Conservation (phyloP, 1,140 invertebrate species). For the Pseudachorutes palmiensis region DNA sequence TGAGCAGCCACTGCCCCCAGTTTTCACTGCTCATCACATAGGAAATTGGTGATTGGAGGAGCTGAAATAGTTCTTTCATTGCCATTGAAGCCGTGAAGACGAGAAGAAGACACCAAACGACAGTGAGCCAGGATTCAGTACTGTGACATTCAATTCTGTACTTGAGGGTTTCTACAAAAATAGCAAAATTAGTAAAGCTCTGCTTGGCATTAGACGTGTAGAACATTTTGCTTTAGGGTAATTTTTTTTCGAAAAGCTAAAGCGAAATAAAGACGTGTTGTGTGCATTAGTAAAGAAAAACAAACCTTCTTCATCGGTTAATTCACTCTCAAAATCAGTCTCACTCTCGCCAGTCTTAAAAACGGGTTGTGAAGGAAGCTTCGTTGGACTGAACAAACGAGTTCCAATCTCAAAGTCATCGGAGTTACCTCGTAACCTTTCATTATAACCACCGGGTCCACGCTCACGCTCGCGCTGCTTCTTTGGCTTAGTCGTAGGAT, state of each 20-base stretch:
- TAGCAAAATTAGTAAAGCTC: no score
- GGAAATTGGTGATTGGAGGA: slow-evolving; percentile 31
- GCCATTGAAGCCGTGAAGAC: slow-evolving; percentile 36
- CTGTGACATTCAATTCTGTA: slow-evolving; percentile 2
- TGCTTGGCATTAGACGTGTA: no score
- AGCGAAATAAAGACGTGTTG: no score
- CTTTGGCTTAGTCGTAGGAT: not conserved
- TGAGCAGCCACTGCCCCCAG: slow-evolving; percentile 68
- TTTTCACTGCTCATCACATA: slow-evolving; percentile 52
- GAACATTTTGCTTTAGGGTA: no score
- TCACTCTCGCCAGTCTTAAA: not conserved
- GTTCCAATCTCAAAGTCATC: not conserved
- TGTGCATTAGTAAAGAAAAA: no score
- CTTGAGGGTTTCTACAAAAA: not conserved
- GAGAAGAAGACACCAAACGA: slow-evolving; percentile 35
- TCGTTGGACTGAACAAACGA: not conserved
- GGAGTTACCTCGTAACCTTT: not conserved
- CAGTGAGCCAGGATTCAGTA: slow-evolving; percentile 15
- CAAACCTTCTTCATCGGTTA: slow-evolving; percentile 6
- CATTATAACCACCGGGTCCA: not conserved
- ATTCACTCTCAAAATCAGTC: not conserved
- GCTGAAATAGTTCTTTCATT: slow-evolving; percentile 42
- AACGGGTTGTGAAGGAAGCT: not conserved
- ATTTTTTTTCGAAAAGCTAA: no score
- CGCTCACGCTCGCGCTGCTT: not conserved